A percentile compares a stretch with the other conserved stretches of the same genome.
Evolutionary conservation across 2,888 invertebrate species (phyloP).

Genomic region (Caenorhabditis uteleia): DNA sequence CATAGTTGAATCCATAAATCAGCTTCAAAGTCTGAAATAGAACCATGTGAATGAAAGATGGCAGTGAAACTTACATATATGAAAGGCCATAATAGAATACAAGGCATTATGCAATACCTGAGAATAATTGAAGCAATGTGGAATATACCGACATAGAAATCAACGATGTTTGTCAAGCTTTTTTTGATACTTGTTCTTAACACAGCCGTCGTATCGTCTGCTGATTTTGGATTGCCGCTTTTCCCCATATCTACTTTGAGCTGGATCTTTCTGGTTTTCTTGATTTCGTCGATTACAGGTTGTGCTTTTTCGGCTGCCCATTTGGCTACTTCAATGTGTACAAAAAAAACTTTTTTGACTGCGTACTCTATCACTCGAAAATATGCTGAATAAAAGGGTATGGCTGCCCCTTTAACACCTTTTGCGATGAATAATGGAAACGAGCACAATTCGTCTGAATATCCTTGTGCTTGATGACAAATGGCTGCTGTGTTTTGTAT

Average conservation of each 20-base stretch:
- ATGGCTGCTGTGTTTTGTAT: slow-evolving; percentile 31
- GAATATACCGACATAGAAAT: slow-evolving; percentile 25
- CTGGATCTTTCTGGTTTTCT: slow-evolving; percentile 19
- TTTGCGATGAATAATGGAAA: slow-evolving; percentile 16
- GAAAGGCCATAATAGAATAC: slow-evolving; percentile 31
- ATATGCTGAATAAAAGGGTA: slow-evolving; percentile 36
- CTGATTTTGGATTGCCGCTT: slow-evolving; percentile 22
- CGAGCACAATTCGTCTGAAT: slow-evolving; percentile 22
- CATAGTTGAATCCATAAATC: slow-evolving; percentile 47
- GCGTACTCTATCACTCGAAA: slow-evolving; percentile 33
- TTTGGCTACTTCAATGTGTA: slow-evolving; percentile 32
- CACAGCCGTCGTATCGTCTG: slow-evolving; percentile 31
- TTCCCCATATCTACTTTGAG: slow-evolving; percentile 9
- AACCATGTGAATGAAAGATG: not conserved
- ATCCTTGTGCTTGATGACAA: slow-evolving; percentile 29
- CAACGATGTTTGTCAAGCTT: slow-evolving; percentile 26
- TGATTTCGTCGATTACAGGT: slow-evolving; percentile 27
- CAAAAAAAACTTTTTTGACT: slow-evolving; percentile 25
- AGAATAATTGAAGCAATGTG: slow-evolving; percentile 23
- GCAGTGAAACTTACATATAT: slow-evolving; percentile 25
- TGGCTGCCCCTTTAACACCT: slow-evolving; percentile 33
- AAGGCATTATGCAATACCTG: slow-evolving; percentile 26
- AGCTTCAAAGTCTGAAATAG: slow-evolving; percentile 38
- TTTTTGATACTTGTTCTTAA: slow-evolving; percentile 34
- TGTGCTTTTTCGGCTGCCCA: slow-evolving; percentile 28